These are phyloP conservation scores for Onthophagus sagittarius DNA, from an alignment of 2,888 invertebrate genomes.

Conservation along the genomic window DNA sequence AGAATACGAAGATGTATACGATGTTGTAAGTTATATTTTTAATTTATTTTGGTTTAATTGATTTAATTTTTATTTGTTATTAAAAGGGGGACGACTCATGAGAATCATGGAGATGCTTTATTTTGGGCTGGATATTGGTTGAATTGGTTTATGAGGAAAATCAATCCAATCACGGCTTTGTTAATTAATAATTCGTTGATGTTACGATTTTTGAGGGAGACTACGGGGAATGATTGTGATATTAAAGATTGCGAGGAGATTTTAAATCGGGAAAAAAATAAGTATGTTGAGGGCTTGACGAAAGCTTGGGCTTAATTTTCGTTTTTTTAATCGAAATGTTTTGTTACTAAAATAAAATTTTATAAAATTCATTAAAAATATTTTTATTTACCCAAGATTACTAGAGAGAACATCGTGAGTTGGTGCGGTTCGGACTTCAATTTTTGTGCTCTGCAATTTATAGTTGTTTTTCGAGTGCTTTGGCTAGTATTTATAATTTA, in stretches of 20 bases:
- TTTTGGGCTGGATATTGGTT: slow-evolving; percentile 50
- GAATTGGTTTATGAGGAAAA: slow-evolving; percentile 51
- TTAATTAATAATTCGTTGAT: slow-evolving; percentile 49
- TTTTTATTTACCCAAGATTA: too few species aligned
- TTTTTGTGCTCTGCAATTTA: too few species aligned
- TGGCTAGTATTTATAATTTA: too few species aligned
- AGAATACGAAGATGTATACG: slow-evolving; percentile 45
- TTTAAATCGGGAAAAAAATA: slow-evolving; percentile 36
- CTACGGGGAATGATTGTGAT: slow-evolving; percentile 34
- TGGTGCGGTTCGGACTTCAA: too few species aligned
- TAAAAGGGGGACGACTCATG: slow-evolving; percentile 50
- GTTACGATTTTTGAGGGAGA: slow-evolving; percentile 44
- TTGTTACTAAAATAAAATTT: not conserved
- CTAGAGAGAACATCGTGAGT: too few species aligned
- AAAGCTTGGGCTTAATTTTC: slow-evolving; percentile 41
- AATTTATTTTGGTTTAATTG: not conserved
- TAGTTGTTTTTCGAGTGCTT: too few species aligned
- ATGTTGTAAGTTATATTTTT: slow-evolving; percentile 43
- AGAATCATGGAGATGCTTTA: slow-evolving; percentile 50
- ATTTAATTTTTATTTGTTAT: slow-evolving; percentile 1
- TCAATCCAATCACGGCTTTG: slow-evolving; percentile 43
- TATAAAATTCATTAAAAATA: slow-evolving; percentile 3
- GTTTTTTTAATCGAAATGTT: not conserved
- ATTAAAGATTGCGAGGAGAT: slow-evolving; percentile 35
- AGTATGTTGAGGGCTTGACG: slow-evolving; percentile 42